phyloP scores from a whole-genome alignment of 1,140 invertebrate species.

The Bombus ignitus region DNA sequence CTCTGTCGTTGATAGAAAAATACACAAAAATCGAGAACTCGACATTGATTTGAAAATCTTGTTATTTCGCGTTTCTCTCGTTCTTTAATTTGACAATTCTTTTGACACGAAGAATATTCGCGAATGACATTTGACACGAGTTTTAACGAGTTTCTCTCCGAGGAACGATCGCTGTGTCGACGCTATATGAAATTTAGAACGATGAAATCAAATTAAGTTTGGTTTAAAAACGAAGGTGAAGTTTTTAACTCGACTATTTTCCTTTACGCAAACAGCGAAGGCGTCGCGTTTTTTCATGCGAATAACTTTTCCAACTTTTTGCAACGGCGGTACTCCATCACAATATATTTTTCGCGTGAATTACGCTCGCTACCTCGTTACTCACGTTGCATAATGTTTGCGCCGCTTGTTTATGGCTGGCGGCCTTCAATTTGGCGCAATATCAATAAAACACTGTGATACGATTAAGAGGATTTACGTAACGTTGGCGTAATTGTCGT shows the following conservation, averaged over 20 bases:
- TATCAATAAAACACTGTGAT: not conserved
- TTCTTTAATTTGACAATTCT: not conserved
- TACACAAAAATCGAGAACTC: not conserved
- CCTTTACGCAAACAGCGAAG: not conserved
- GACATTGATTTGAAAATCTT: not conserved
- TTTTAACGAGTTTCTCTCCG: not conserved
- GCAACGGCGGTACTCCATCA: not conserved
- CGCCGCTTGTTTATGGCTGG: not conserved
- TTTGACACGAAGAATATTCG: too few relatives aligned
- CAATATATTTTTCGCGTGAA: not conserved
- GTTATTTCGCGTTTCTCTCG: not conserved
- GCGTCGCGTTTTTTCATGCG: not conserved
- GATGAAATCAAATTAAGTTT: not conserved
- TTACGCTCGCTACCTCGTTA: not conserved
- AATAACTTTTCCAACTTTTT: not conserved
- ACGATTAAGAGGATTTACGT: not conserved
- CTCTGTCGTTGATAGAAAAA: not conserved
- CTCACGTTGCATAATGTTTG: not conserved
- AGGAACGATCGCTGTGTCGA: not conserved
- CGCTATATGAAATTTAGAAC: not conserved
- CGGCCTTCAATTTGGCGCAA: not conserved
- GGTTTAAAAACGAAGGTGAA: not conserved
- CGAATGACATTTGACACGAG: not conserved
- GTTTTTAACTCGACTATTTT: not conserved
- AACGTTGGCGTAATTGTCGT: not conserved